Evolutionary conservation across 2,888 invertebrate species (phyloP).

Genomic region (Noctua comes): DNA sequence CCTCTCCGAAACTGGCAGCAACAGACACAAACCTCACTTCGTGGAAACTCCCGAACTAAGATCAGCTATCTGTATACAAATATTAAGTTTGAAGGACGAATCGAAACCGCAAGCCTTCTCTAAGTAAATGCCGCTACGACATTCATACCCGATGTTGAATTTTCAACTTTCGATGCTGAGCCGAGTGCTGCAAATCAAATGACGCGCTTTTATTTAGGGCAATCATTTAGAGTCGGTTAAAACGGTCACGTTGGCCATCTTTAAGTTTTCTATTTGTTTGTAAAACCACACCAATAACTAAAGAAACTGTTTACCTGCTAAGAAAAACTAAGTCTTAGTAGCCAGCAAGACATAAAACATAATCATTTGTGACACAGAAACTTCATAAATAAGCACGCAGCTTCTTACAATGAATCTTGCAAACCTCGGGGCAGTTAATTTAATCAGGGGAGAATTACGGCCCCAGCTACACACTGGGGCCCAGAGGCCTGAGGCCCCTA

Average conservation of each 20-base stretch:
- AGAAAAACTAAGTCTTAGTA: slow-evolving; percentile 6
- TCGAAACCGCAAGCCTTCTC: slow-evolving; percentile 16
- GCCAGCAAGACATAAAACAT: slow-evolving; percentile 35
- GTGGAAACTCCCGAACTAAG: slow-evolving; percentile 8
- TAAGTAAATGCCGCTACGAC: slow-evolving; percentile 2
- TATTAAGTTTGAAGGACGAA: slow-evolving; percentile 21
- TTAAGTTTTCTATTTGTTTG: slow-evolving; percentile 3
- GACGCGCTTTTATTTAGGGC: not conserved
- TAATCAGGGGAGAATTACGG: slow-evolving; percentile 58
- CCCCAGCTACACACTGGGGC: slow-evolving; percentile 23
- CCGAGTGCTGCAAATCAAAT: not conserved
- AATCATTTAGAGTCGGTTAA: not conserved
- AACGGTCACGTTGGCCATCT: not conserved
- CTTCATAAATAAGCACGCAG: slow-evolving; percentile 48
- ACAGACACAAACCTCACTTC: not conserved
- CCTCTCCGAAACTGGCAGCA: not conserved
- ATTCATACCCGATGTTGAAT: not conserved
- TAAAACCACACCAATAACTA: slow-evolving; percentile 6
- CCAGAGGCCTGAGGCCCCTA: slow-evolving; percentile 2
- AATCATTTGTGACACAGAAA: slow-evolving; percentile 37
- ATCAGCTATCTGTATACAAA: slow-evolving; percentile 28
- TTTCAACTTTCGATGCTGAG: not conserved
- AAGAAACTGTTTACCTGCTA: slow-evolving; percentile 36
- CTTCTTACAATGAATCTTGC: slow-evolving; percentile 52
- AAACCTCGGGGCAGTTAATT: slow-evolving; percentile 57